Evolutionary conservation across 2,797 vertebrate genomes (phyloP).

Genomic region (Typhlichthys eigenmanni): DNA sequence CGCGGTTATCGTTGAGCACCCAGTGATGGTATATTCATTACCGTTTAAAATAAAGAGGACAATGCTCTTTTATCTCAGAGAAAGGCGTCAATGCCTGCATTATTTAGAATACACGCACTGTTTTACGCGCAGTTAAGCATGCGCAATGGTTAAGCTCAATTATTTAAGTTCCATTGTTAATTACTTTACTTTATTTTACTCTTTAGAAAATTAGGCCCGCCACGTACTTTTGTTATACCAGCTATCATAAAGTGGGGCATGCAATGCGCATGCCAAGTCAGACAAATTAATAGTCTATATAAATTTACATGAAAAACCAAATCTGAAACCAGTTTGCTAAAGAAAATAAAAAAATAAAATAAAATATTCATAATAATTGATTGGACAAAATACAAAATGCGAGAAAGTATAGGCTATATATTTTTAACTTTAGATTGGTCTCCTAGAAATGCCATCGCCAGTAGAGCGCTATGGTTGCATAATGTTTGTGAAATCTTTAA

Average conservation of each 20-base stretch:
- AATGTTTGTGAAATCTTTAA: slow-evolving; percentile 65
- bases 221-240: background rate
- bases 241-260: too few relatives aligned
- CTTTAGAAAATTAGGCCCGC: background rate
- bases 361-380: background rate
- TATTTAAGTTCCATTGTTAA: too few relatives aligned
- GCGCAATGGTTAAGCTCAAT: slow-evolving; percentile 21
- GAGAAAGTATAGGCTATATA: slow-evolving; percentile 22
- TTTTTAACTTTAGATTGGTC: slow-evolving; percentile 46
- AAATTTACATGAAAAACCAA: slow-evolving; percentile 7
- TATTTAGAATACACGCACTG: slow-evolving; percentile 53
- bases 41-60: slow-evolving; percentile 82
- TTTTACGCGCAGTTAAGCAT: slow-evolving; percentile 27
- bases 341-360: background rate
- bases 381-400: background rate
- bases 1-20: background rate
- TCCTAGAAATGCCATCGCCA: slow-evolving; percentile 66
- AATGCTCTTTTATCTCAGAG: slow-evolving; percentile 72
- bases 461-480: slow-evolving; percentile 52
- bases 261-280: slow-evolving; percentile 9
- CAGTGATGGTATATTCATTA: slow-evolving; percentile 65
- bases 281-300: background rate
- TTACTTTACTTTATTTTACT: too few relatives aligned
- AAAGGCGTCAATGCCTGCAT: slow-evolving; percentile 19
- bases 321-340: background rate